Base-by-base conservation (phyloP, 2,113 vertebrate species). In the Tupaia chinensis region DNA sequence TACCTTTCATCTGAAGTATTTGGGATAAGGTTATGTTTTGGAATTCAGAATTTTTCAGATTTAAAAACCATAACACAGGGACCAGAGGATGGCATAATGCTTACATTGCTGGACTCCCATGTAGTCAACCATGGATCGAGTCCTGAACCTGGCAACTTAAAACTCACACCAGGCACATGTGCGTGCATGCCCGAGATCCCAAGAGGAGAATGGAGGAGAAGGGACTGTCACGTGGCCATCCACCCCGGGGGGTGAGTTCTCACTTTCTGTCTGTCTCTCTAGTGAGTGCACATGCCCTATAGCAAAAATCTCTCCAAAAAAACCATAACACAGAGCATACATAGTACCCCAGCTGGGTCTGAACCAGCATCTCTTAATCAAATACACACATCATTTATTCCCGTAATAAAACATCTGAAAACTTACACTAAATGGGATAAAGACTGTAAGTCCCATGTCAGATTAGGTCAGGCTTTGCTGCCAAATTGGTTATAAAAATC, bases 11-110 rank as follows among this genome's bases (percentile, higher is more conserved):
- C 20, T 63, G 70, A 90, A 80, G 87, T 70, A 69, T 27, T 60
- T 65, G 32, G 56, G 29, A 27, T 9, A 74, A 77, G 70, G 13
- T 19, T 19, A 27, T 9, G 58, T 54, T 85, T 79, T 77, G 53
- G 68, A 81, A 91, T 32, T 95, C 32, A 77, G 56, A 91, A 54
- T 66, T 74, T 77, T 90, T 94, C 89, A 88, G 63, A 83, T 56
- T 66, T 79, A 91, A 84, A 16, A 53, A 77, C 44, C 44, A 44
- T 44, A 44, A 44, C 44, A 44, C 44, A 44, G 44, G 44, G 5
- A 44, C 44, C 44, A 44, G 44, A 44, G 44, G 44, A 44, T 44
- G 44, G 44, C 44, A 44, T 44, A 44, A 44, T 44, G 44, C 44
- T 44, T 44, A 44, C 44, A 44, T 44, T 44, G 44, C 44, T 44